phyloP scores from a whole-genome alignment of 2,888 invertebrate genomes.

The Anthophora plumipes region DNA sequence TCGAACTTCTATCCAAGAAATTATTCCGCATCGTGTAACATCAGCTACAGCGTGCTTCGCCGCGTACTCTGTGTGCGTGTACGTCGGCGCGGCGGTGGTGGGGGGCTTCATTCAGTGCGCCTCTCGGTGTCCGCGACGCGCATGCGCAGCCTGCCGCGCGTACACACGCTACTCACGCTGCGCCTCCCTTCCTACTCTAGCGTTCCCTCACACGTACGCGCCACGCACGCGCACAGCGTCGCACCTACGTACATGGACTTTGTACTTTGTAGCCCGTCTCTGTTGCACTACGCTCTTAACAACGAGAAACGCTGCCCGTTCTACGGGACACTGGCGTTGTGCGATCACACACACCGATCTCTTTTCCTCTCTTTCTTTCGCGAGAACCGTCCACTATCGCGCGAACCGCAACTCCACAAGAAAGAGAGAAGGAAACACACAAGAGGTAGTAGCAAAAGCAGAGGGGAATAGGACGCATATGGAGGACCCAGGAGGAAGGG shows the following conservation, averaged over 20 bases:
- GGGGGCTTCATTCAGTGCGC: slow-evolving; percentile 83
- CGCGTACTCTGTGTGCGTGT: slow-evolving; percentile 63
- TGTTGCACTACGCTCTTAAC: slow-evolving; percentile 19
- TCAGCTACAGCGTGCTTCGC: slow-evolving; percentile 50
- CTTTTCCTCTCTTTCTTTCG: no score
- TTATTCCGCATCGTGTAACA: slow-evolving; percentile 74
- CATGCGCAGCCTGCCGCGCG: slow-evolving; percentile 80
- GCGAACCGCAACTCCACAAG: background rate
- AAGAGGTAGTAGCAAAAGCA: background rate
- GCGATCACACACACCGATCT: slow-evolving; percentile 40
- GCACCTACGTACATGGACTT: slow-evolving; percentile 53
- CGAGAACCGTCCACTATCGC: slow-evolving; percentile 26
- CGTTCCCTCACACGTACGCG: slow-evolving; percentile 57
- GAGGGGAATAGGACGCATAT: slow-evolving; percentile 9
- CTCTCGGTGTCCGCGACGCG: slow-evolving; percentile 72
- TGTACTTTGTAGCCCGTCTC: slow-evolving; percentile 48
- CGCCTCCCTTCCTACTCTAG: slow-evolving; percentile 66
- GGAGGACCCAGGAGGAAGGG: slow-evolving; percentile 31
- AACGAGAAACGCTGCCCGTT: slow-evolving; percentile 15
- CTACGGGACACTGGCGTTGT: slow-evolving; percentile 14
- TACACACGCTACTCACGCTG: slow-evolving; percentile 84
- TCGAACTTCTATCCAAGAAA: background rate
- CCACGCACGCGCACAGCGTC: slow-evolving; percentile 43
- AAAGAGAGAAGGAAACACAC: slow-evolving; percentile 38
- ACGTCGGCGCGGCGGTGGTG: slow-evolving; percentile 61